These are phyloP conservation scores for Bambusicola thoracicus DNA, from an alignment of 2,113 vertebrate genomes.

Conservation along the genomic window DNA sequence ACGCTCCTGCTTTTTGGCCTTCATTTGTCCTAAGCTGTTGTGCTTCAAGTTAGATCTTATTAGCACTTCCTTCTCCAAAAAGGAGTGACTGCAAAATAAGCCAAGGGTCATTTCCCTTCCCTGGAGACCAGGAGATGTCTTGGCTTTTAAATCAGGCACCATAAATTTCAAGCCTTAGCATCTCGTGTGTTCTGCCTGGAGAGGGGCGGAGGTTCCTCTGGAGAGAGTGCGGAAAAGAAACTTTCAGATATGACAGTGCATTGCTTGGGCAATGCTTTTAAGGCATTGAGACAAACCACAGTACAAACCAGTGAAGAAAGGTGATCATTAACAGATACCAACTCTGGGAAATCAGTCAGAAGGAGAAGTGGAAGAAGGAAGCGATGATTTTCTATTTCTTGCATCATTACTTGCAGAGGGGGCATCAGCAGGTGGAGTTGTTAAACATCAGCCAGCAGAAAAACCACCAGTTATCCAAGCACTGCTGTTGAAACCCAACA, in stretches of 20 bases:
- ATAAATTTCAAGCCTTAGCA: constrained; percentile 43
- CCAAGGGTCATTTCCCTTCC: constrained; percentile 66
- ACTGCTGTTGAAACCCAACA: neutral
- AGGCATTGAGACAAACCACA: neutral
- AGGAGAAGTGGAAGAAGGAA: constrained; percentile 13
- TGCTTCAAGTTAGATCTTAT: constrained; percentile 8
- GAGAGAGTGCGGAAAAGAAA: constrained; percentile 6
- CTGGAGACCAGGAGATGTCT: constrained; percentile 36
- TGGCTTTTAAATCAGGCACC: constrained; percentile 36
- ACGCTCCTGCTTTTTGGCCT: constrained; percentile 8
- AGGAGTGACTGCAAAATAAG: constrained; percentile 59
- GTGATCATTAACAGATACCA: neutral
- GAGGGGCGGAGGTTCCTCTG: neutral
- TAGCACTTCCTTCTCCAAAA: constrained; percentile 60
- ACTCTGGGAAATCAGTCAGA: neutral
- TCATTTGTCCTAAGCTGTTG: neutral
- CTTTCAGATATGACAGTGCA: neutral
- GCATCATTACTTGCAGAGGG: neutral
- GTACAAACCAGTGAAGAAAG: neutral
- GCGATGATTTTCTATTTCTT: constrained; percentile 11
- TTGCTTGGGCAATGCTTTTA: neutral
- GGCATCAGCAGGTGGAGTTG: neutral
- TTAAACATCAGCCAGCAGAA: neutral
- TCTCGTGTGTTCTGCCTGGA: neutral
- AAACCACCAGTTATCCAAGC: neutral